Evolutionary conservation across 2,797 vertebrate genomes (phyloP).

Genomic region (Anableps anableps): DNA sequence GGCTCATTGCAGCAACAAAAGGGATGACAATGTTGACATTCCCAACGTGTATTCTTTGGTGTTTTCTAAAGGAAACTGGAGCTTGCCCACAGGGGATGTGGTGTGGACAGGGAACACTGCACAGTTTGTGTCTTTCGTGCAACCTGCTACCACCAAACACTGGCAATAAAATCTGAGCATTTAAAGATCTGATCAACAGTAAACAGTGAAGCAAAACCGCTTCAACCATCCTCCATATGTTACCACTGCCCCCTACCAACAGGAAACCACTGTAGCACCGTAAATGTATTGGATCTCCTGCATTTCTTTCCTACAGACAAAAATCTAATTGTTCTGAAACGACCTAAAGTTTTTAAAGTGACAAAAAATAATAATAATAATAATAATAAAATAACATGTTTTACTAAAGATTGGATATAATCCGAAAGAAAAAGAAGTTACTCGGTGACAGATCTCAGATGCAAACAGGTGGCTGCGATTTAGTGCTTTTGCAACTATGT

Average conservation of each 20-base stretch:
- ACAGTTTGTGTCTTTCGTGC: constrained; percentile 16
- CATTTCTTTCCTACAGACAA: background rate
- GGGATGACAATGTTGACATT: constrained; percentile 71
- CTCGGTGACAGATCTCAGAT: background rate
- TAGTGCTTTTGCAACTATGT: constrained; percentile 28
- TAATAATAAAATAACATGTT: background rate
- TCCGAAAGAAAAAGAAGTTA: background rate
- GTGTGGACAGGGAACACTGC: constrained; percentile 27
- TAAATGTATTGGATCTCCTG: background rate
- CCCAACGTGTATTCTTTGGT: constrained; percentile 65
- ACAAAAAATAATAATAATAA: background rate
- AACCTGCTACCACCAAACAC: constrained; percentile 2
- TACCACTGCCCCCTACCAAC: constrained; percentile 70
- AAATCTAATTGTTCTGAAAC: background rate
- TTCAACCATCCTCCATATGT: constrained; percentile 46
- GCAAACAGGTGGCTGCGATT: constrained; percentile 23
- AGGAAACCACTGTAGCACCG: constrained; percentile 56
- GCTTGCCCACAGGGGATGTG: constrained; percentile 42
- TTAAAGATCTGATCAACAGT: constrained; percentile 17
- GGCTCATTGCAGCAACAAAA: constrained; percentile 69
- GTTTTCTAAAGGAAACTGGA: constrained; percentile 54
- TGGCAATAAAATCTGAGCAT: constrained; percentile 19
- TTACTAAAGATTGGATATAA: background rate
- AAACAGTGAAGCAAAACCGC: constrained; percentile 12
- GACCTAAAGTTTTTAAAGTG: background rate